phyloP scores from a whole-genome alignment of 37 sponge, comb jelly and placozoan genomes.

The Corticium candelabrum region DNA sequence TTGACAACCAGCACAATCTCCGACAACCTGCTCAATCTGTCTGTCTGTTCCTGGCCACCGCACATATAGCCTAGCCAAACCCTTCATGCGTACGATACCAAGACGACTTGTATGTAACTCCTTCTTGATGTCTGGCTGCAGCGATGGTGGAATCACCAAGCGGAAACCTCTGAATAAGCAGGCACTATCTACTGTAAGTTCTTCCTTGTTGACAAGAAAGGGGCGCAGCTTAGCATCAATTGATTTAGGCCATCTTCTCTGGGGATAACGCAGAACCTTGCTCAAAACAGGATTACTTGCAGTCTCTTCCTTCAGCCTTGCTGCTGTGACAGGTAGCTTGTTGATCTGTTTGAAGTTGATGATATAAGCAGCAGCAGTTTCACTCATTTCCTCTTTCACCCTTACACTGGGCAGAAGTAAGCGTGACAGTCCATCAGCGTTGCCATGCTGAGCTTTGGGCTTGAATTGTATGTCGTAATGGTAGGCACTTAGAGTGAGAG shows the following conservation, averaged over 20 bases:
- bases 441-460: slow-evolving; percentile 24
- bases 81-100: too few relatives aligned
- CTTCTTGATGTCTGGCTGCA: too few relatives aligned
- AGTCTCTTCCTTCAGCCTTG: slow-evolving; percentile 1
- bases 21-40: too few relatives aligned
- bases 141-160: slow-evolving; percentile 20
- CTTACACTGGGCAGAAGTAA: slow-evolving; percentile 19
- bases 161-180: slow-evolving; percentile 31
- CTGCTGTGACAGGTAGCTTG: slow-evolving; percentile 19
- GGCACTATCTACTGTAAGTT: slow-evolving; percentile 10
- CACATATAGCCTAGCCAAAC: too few relatives aligned
- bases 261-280: slow-evolving; percentile 18
- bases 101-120: too few relatives aligned
- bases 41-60: too few relatives aligned
- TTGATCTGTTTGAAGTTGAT: too few relatives aligned
- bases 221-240: too few relatives aligned
- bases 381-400: too few relatives aligned
- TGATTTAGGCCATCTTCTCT: too few relatives aligned
- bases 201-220: not conserved
- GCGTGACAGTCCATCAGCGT: slow-evolving; percentile 42
- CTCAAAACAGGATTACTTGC: slow-evolving; percentile 27
- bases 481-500: slow-evolving; percentile 29
- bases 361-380: too few relatives aligned
- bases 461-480: slow-evolving; percentile 39
- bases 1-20: too few relatives aligned